Evolutionary conservation across 1,140 invertebrate genomes (phyloP).

Genomic region (Drosophila ficusphila): DNA sequence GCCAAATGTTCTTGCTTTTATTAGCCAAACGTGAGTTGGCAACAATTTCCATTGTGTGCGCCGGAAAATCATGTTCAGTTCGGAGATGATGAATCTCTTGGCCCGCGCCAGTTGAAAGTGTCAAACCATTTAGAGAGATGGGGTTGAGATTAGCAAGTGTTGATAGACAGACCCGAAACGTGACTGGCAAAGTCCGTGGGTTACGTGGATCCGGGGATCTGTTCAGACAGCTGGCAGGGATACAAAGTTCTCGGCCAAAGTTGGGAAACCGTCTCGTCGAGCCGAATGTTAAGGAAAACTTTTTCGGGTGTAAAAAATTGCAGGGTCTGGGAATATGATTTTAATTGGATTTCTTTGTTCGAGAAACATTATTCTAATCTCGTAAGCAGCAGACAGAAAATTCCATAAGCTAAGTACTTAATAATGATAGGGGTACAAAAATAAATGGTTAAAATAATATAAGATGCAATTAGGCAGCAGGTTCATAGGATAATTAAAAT

Average conservation of each 20-base stretch:
- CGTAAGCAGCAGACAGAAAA: neutral
- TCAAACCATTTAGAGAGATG: slow-evolving; percentile 50
- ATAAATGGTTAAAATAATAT: no score
- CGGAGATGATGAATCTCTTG: slow-evolving; percentile 38
- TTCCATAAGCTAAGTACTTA: no score
- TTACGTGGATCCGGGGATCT: slow-evolving; percentile 15
- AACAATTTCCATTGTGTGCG: slow-evolving; percentile 46
- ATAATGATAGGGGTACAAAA: no score
- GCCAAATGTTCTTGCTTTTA: slow-evolving; percentile 65
- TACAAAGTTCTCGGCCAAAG: slow-evolving; percentile 33
- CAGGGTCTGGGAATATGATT: neutral
- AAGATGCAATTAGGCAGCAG: no score
- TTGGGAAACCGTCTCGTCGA: slow-evolving; percentile 9
- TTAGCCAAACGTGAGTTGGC: slow-evolving; percentile 78
- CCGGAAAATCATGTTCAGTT: slow-evolving; percentile 29
- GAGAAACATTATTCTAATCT: neutral
- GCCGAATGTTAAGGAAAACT: slow-evolving; percentile 8
- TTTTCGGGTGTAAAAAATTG: slow-evolving; percentile 1
- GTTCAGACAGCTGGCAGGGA: slow-evolving; percentile 25
- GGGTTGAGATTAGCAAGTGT: slow-evolving; percentile 51
- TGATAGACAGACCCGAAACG: slow-evolving; percentile 43
- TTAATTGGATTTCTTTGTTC: neutral
- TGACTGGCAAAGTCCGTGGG: slow-evolving; percentile 42
- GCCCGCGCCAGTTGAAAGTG: slow-evolving; percentile 36
- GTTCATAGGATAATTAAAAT: no score